Conservation (phyloP, 2,113 vertebrate species). For the Hiodon alosoides region DNA sequence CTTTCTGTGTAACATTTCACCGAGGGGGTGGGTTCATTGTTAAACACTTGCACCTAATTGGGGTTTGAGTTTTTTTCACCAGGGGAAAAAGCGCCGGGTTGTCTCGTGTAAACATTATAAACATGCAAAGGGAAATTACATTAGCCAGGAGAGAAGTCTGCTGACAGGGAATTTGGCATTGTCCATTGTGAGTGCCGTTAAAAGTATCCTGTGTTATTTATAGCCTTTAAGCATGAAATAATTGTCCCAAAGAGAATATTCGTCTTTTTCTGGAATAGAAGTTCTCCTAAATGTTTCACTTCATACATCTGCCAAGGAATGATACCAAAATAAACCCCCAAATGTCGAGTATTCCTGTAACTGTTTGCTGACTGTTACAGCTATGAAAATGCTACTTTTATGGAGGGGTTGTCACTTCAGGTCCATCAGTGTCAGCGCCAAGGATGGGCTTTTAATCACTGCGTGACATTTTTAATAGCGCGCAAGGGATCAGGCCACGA, state of each 20-base stretch:
- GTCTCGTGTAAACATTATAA: no score
- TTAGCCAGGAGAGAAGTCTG: not conserved
- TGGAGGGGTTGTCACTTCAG: no score
- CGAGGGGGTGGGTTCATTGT: no score
- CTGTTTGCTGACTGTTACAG: no score
- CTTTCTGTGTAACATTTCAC: no score
- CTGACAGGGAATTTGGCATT: not conserved
- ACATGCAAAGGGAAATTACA: no score
- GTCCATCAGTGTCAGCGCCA: no score
- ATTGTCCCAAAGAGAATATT: slow-evolving; percentile 29
- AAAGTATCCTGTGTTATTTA: slow-evolving; percentile 31
- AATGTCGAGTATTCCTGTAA: no score
- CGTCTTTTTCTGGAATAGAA: slow-evolving; percentile 24
- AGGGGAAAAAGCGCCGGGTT: not conserved
- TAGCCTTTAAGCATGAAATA: slow-evolving; percentile 28
- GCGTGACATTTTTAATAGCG: no score
- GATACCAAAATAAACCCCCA: not conserved
- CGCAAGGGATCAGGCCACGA: not conserved
- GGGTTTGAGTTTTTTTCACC: not conserved
- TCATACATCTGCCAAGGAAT: not conserved
- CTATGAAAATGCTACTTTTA: no score
- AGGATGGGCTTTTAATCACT: no score
- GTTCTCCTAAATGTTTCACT: slow-evolving; percentile 6
- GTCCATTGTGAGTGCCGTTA: slow-evolving; percentile 1
- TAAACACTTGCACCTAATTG: no score